Conservation (phyloP, 1,140 invertebrate species). For the Solenopsis fugax region DNA sequence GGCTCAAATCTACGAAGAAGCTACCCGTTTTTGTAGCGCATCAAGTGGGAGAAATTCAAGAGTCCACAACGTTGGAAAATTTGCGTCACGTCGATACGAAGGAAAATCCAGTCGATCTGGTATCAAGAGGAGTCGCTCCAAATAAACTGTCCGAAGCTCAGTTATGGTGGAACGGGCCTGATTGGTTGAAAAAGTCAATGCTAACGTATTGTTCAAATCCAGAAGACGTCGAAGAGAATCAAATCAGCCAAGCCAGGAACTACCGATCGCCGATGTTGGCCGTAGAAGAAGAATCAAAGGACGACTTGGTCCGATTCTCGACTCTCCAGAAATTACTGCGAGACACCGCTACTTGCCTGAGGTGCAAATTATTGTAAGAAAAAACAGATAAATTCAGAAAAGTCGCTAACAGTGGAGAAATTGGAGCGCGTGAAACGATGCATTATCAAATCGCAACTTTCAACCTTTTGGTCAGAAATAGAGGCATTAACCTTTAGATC, state of each 20-base stretch:
- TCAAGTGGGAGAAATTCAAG: neutral
- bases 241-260: neutral
- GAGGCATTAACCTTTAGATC: no score
- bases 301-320: neutral
- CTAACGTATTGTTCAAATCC: accelerated
- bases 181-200: neutral
- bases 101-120: neutral
- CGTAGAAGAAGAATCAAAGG: no score
- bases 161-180: neutral
- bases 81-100: neutral
- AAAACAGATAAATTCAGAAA: neutral
- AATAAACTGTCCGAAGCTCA: neutral
- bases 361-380: neutral
- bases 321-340: neutral
- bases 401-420: neutral
- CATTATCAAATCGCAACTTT: neutral
- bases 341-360: neutral
- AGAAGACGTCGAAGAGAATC: neutral
- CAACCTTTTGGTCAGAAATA: neutral
- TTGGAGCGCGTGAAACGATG: neutral
- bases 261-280: no score
- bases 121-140: neutral
- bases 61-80: neutral
- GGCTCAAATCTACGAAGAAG: neutral
- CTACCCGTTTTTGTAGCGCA: neutral